A percentile compares a stretch with the other conserved stretches of the same genome.
These are phyloP conservation scores for Drosophila albomicans DNA, from an alignment of 1,140 invertebrate genomes.

Conservation along the genomic window DNA sequence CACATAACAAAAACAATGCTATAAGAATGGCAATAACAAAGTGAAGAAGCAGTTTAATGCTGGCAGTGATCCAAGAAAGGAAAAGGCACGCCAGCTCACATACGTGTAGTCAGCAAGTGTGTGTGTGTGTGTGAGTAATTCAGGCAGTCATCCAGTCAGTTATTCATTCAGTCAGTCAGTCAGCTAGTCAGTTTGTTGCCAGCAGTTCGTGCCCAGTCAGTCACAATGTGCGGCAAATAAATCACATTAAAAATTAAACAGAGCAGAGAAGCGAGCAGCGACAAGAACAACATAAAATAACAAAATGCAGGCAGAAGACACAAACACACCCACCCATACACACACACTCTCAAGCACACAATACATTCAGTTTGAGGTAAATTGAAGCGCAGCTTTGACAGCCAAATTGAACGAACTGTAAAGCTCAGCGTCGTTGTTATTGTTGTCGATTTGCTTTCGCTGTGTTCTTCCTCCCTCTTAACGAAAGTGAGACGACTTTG, in stretches of 20 bases:
- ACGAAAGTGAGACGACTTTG: slow-evolving; percentile 1
- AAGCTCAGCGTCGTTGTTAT: slow-evolving; percentile 5
- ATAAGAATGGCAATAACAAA: slow-evolving; percentile 19
- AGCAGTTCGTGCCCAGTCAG: slow-evolving; percentile 56
- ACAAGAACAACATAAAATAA: slow-evolving; percentile 25
- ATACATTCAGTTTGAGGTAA: slow-evolving; percentile 1
- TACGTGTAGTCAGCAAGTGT: slow-evolving; percentile 10
- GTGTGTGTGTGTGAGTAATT: too few species aligned
- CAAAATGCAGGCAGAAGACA: slow-evolving; percentile 41
- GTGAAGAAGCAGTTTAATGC: slow-evolving; percentile 9
- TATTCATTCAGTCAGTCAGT: background rate
- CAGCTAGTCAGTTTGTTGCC: slow-evolving; percentile 15
- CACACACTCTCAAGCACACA: background rate
- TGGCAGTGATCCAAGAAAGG: slow-evolving; percentile 60
- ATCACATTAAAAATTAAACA: slow-evolving; percentile 82
- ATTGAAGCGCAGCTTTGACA: slow-evolving; percentile 25
- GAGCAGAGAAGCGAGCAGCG: slow-evolving; percentile 33
- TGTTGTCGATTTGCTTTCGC: background rate
- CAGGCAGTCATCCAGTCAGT: too few species aligned
- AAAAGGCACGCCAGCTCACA: slow-evolving; percentile 35
- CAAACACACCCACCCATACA: background rate
- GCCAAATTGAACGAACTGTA: background rate
- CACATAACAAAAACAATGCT: background rate
- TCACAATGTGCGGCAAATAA: slow-evolving; percentile 65
- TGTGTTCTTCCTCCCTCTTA: background rate